Evolutionary conservation across 2,888 invertebrate genomes (phyloP).

Genomic region (Brachyptera putata): DNA sequence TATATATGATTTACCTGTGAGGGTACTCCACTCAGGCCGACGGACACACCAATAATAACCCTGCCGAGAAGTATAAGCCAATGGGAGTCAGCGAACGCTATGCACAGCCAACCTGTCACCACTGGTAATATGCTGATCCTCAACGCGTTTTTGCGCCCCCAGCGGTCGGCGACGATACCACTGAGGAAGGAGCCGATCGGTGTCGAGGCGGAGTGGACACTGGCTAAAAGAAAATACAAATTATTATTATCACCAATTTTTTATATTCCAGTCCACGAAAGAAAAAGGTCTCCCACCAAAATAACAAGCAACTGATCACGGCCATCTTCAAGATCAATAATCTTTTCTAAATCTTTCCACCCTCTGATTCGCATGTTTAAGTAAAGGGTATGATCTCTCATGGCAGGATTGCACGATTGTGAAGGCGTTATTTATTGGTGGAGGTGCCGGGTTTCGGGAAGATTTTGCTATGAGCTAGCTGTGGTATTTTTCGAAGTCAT

Average conservation of each 20-base stretch:
- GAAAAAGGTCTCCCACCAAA: no score
- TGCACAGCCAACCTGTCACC: conserved; percentile 63
- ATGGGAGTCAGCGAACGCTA: conserved; percentile 51
- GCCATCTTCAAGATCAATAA: no score
- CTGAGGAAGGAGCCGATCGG: conserved; percentile 68
- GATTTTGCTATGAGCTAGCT: no score
- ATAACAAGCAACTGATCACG: no score
- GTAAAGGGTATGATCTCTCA: no score
- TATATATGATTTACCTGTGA: conserved; percentile 67
- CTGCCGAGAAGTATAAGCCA: conserved; percentile 59
- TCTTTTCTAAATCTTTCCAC: no score
- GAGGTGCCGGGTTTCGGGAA: no score
- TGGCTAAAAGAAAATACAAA: conserved; percentile 50
- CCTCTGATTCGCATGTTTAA: no score
- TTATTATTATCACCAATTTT: not conserved
- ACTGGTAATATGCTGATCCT: conserved; percentile 39
- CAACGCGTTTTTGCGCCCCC: conserved; percentile 28
- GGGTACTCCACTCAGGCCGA: conserved; percentile 68
- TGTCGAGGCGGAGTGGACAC: conserved; percentile 72
- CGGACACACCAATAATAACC: conserved; percentile 65
- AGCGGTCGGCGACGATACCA: conserved; percentile 63
- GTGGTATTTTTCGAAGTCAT: no score
- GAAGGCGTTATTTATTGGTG: no score
- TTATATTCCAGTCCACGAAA: no score
- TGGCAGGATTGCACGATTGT: no score